Conservation (phyloP, 2,888 invertebrate species). For the Drosophila acutilabella region DNA sequence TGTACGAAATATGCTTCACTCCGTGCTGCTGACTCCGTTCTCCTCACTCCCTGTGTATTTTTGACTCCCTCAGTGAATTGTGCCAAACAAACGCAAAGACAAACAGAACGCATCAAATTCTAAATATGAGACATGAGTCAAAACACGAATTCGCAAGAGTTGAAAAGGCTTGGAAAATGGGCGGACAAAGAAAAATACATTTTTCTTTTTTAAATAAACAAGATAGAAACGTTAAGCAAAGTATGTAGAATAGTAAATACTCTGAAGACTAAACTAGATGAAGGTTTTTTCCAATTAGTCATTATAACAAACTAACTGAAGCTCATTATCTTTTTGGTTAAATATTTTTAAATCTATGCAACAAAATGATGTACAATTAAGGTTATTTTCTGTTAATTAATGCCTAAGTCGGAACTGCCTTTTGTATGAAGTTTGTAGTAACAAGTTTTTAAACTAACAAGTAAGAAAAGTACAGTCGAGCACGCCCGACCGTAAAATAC, state of each 20-base stretch:
- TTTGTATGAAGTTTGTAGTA: no score
- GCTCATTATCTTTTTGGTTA: no score
- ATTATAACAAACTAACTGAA: no score
- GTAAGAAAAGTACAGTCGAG: no score
- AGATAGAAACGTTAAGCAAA: not conserved
- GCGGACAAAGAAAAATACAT: not conserved
- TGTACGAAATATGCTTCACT: not conserved
- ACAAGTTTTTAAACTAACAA: no score
- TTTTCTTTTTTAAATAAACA: slow-evolving; percentile 5
- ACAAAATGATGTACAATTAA: no score
- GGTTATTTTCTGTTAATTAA: no score
- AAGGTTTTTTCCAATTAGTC: no score
- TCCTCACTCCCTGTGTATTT: no score
- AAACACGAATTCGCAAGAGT: slow-evolving; percentile 37
- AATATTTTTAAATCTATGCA: no score
- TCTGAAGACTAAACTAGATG: not conserved
- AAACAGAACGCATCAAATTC: slow-evolving; percentile 58
- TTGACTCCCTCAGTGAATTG: not conserved
- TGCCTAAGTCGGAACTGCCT: no score
- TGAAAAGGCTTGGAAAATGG: slow-evolving; percentile 36
- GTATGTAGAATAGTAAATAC: not conserved
- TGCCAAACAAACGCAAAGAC: slow-evolving; percentile 51
- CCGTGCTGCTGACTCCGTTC: not conserved
- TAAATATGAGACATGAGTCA: slow-evolving; percentile 50
- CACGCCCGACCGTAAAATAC: no score